These are phyloP conservation scores for Echinometra lucunter DNA, from an alignment of 53 echinoderm and acorn worm genomes.

Conservation along the genomic window DNA sequence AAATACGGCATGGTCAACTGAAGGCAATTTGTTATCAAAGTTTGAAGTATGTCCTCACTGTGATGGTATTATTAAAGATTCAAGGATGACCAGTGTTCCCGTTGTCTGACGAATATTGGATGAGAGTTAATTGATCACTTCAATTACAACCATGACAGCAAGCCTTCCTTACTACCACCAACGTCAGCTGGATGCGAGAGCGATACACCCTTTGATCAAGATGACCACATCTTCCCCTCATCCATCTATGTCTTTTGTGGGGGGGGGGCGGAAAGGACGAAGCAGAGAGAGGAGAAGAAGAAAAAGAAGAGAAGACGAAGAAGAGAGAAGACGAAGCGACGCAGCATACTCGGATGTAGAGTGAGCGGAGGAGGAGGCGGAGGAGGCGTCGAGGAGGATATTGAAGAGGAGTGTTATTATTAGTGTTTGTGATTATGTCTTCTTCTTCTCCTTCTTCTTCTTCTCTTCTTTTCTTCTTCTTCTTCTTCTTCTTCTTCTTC, in stretches of 20 bases:
- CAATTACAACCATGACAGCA: constrained; percentile 4
- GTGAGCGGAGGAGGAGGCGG: too few relatives aligned
- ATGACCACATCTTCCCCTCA: background rate
- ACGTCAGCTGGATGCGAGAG: constrained; percentile 10
- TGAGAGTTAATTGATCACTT: constrained; percentile 12
- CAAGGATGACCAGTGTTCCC: background rate
- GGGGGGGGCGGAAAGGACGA: too few relatives aligned
- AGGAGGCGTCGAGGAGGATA: too few relatives aligned
- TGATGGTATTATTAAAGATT: background rate
- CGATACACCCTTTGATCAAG: background rate
- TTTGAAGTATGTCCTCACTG: too few relatives aligned
- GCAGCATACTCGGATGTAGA: too few relatives aligned
- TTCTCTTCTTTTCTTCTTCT: background rate
- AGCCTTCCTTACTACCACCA: constrained; percentile 5
- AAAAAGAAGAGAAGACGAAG: too few relatives aligned
- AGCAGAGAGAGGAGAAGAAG: too few relatives aligned
- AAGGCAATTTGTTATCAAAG: background rate
- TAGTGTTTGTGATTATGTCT: too few relatives aligned
- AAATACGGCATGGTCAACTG: too few relatives aligned
- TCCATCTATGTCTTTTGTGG: background rate
- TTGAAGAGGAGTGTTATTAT: too few relatives aligned
- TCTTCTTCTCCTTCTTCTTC: background rate
- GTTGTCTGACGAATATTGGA: background rate
- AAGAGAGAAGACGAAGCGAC: too few relatives aligned
- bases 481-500: background rate